Conservation (phyloP, 2,888 invertebrate species). For the Bombyx huttoni region DNA sequence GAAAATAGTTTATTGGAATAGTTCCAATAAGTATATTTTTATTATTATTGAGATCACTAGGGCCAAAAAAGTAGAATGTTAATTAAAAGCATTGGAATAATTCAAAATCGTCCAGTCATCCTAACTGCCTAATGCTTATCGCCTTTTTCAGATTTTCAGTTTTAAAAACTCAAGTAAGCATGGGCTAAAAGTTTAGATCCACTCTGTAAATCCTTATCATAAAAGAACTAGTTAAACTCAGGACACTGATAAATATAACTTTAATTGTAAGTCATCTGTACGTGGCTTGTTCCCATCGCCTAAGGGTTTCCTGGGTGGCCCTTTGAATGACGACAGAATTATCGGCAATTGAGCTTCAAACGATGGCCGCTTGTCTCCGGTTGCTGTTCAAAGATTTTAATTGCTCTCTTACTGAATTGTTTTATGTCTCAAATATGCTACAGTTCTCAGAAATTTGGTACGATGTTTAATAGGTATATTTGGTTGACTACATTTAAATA, state of each 20-base stretch:
- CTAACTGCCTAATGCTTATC: too few relatives aligned
- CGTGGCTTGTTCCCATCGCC: neutral
- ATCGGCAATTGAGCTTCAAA: constrained; percentile 31
- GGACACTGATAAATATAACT: neutral
- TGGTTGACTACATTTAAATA: too few relatives aligned
- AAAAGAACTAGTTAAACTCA: neutral
- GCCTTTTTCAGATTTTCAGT: too few relatives aligned
- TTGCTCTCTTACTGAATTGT: constrained; percentile 6
- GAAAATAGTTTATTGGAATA: too few relatives aligned
- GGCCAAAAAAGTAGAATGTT: too few relatives aligned
- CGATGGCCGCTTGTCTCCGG: constrained; percentile 6
- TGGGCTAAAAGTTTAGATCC: too few relatives aligned
- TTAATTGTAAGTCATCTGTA: neutral
- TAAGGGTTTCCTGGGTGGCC: constrained; percentile 1
- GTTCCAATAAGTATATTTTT: too few relatives aligned
- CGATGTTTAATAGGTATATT: neutral
- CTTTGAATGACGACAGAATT: constrained; percentile 25
- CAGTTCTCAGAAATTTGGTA: constrained; percentile 2
- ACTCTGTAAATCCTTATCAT: neutral
- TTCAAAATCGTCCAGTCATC: too few relatives aligned
- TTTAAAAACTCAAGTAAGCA: too few relatives aligned
- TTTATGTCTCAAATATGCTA: constrained; percentile 6
- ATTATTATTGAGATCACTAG: too few relatives aligned
- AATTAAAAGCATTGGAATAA: too few relatives aligned
- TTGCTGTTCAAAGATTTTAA: constrained; percentile 6